phyloP scores from a whole-genome alignment of 2,888 invertebrate genomes.

The Plebejus melissa region DNA sequence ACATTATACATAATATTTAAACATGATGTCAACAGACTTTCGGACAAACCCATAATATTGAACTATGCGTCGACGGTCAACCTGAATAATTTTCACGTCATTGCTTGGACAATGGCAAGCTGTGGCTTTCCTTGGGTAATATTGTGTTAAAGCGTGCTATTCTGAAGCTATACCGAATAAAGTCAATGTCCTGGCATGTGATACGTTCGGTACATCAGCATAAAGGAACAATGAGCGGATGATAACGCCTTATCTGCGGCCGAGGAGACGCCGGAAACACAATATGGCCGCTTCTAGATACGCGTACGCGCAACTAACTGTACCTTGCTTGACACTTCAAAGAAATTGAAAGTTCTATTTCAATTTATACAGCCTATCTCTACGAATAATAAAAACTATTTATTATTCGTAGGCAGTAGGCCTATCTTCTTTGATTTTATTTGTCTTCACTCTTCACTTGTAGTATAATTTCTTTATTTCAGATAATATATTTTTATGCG shows the following conservation, averaged over 20 bases:
- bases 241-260: conserved; percentile 72
- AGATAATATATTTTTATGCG: too few species aligned
- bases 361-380: background rate
- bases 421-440: background rate
- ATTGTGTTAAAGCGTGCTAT: background rate
- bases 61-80: background rate
- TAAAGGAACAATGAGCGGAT: conserved; percentile 74
- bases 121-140: background rate
- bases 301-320: conserved; percentile 31
- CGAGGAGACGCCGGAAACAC: conserved; percentile 61
- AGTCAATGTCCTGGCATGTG: conserved; percentile 61
- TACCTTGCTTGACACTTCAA: conserved; percentile 20
- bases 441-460: background rate
- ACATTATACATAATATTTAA: background rate
- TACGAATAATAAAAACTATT: too few species aligned
- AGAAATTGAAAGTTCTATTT: conserved; percentile 12
- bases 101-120: background rate
- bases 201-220: conserved; percentile 58
- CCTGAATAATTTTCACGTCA: background rate
- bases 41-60: background rate
- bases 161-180: conserved; percentile 37
- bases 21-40: background rate
- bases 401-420: too few species aligned
- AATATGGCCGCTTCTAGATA: conserved; percentile 49
- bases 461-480: background rate